phyloP scores from a whole-genome alignment of 37 sponge, comb jelly and placozoan species.

The Aphrocallistes beatrix region DNA sequence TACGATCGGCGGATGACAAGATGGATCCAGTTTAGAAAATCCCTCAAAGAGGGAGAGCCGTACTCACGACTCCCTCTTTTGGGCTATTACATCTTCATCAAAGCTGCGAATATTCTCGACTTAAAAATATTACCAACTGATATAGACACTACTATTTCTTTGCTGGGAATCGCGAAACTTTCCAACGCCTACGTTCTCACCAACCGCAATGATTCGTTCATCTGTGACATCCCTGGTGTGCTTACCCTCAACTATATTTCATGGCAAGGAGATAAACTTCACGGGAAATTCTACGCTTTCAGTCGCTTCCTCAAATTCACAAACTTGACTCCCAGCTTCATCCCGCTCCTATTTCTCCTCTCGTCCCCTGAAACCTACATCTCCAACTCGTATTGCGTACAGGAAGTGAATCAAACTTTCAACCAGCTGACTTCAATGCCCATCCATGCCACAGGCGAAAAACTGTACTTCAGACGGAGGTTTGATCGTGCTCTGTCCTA shows the following conservation, averaged over 20 bases:
- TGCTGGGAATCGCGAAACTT: background rate
- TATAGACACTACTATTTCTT: background rate
- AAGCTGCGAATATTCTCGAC: background rate
- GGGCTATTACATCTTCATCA: background rate
- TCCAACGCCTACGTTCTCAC: background rate
- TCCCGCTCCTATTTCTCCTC: background rate
- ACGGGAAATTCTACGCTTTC: background rate
- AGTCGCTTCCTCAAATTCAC: background rate
- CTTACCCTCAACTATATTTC: background rate
- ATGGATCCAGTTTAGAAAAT: background rate
- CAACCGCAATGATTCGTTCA: background rate
- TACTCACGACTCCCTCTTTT: background rate
- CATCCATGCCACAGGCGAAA: background rate
- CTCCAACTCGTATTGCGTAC: background rate
- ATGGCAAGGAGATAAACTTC: background rate
- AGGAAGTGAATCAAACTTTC: background rate
- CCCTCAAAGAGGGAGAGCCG: background rate
- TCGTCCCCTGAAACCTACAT: background rate
- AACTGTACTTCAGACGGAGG: background rate
- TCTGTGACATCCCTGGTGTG: constrained; percentile 13
- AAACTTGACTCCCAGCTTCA: background rate
- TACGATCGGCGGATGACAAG: background rate
- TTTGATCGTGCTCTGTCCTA: background rate
- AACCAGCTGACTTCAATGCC: background rate
- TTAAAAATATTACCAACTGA: background rate